Percentiles rank a stretch among this genome's conserved stretches.
Evolutionary conservation across 1,140 invertebrate genomes (phyloP).

Genomic region (Cyrtorhinus lividipennis): DNA sequence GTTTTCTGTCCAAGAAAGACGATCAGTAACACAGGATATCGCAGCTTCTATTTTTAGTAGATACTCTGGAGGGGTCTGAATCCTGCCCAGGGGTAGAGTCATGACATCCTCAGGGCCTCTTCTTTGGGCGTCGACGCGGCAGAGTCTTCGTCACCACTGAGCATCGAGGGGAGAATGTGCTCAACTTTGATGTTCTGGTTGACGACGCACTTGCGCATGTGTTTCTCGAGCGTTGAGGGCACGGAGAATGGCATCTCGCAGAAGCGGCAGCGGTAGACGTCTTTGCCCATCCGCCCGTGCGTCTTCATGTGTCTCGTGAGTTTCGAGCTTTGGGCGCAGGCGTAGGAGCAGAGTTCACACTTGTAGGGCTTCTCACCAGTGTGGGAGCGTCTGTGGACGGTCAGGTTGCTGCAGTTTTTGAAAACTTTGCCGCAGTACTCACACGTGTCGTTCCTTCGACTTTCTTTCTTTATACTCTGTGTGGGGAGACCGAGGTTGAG

Average conservation of each 20-base stretch:
- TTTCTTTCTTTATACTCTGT: slow-evolving; percentile 64
- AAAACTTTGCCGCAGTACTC: slow-evolving; percentile 98
- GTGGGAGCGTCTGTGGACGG: slow-evolving; percentile 88
- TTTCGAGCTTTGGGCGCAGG: slow-evolving; percentile 98
- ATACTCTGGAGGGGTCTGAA: slow-evolving; percentile 30
- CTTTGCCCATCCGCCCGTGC: slow-evolving; percentile 93
- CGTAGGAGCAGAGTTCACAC: slow-evolving; percentile 96
- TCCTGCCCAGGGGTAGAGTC: slow-evolving; percentile 34
- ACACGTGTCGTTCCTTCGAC: slow-evolving; percentile 88
- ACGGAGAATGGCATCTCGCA: slow-evolving; percentile 99
- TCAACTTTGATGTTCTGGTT: slow-evolving; percentile 53
- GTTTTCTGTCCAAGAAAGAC: slow-evolving; percentile 8
- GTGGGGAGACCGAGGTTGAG: slow-evolving; percentile 37
- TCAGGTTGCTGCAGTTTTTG: slow-evolving; percentile 97
- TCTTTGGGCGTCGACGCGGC: slow-evolving; percentile 30
- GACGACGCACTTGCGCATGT: slow-evolving; percentile 99
- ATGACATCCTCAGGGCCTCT: slow-evolving; percentile 29
- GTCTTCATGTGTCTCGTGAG: slow-evolving; percentile 99
- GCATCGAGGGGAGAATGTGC: slow-evolving; percentile 37
- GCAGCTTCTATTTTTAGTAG: slow-evolving; percentile 23
- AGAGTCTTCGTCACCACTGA: slow-evolving; percentile 24
- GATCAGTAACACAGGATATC: background rate
- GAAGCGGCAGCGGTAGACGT: slow-evolving; percentile 94
- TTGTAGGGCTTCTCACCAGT: slow-evolving; percentile 99
- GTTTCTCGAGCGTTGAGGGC: slow-evolving; percentile 96